Base-by-base conservation (phyloP, 2,888 invertebrate genomes). In the Pseudoips prasinana region DNA sequence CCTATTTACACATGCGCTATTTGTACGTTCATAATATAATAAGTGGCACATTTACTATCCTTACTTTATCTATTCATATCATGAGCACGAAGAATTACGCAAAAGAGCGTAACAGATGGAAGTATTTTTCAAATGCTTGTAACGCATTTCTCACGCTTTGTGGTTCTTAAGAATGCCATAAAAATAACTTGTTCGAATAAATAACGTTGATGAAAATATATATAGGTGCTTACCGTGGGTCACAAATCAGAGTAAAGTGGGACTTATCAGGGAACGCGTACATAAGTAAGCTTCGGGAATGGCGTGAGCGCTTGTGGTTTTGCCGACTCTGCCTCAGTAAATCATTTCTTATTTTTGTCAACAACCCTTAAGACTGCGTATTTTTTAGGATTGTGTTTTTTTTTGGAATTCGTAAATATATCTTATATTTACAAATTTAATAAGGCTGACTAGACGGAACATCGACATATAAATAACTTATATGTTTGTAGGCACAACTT, bases 161-260 rank as follows among this genome's bases (percentile, higher is more conserved):
- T 73, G 65, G 61, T 58, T 37, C 60, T 68, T 69, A 73, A 75
- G 72, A 70, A 67, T 61, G 67, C 66, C 61, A 74, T 77, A 71
- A 77, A 73, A 73, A 66, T 68, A 76, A 73, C 72, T 70, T 68
- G 71, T 58, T 65, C 65, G 60, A 61, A 77, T 77, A 75, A 73
- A 78, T 76, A 72, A 76, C 60, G 64, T 58, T 73, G 73, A 74
- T 75, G 75, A 75, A 71, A 69, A 75, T 68, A 69, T 73, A 72
- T 74, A 62, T 66, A 49, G 55, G 68, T 59, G 59, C 64, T 73
- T 73, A 68, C 63, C 54, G 58, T 65, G 60, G 54, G 64, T 60
- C 62, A 73, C 74, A 74, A 76, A 76, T 76, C 77, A 76, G 64
- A 50, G 64, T 51, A 62, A 67, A 61, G 65, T 68, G 62, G 64